Evolutionary conservation across 2,113 vertebrate genomes (phyloP), one percentile per base, ranked within the genome.

Genomic region (Rissa tridactyla): DNA sequence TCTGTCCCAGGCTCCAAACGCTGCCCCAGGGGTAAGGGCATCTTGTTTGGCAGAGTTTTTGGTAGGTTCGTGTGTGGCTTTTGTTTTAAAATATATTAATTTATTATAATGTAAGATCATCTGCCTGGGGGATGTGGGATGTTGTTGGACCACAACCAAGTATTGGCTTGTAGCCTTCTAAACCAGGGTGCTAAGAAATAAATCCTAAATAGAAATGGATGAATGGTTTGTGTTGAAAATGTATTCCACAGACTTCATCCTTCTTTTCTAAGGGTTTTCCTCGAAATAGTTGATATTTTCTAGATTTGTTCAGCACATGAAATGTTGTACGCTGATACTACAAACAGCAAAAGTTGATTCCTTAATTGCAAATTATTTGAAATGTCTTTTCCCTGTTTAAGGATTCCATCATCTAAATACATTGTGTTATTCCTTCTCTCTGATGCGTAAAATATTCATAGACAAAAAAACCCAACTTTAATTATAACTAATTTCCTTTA

Each of bases 41-140:
- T 15, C 29, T 82, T 27, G 38, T 58, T 68, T 86, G 42, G 32
- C 75, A 88, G 70, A 77, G 47, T 36, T 20, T 16, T 85, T 80
- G 79, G 47, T 65, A 30, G n/a, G 49, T 89, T 94, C 40, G 14
- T 57, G 54, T 52, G 42, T 52, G 60, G 29, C 46, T 93, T 91
- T 92, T 87, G 46, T 88, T 96, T 92, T 91, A 83, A 93, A 97
- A 91, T 77, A 70, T 47, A 96, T 92, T 90, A 72, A 82, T 91
- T 92, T 87, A 96, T 97, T 96, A 88, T 82, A 96, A 95, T 88
- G 91, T 97, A 92, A 95, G 95, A 92, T 95, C 79, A 91, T 90
- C 89, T 96, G 93, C 96, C 94, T 0, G 68, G 85, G 94, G 90
- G 95, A 95, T 95, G 91, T 88, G 85, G 87, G 95, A 95, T 96